Evolutionary conservation across 1,140 invertebrate species (phyloP).

Genomic region (Megathymus violae): DNA sequence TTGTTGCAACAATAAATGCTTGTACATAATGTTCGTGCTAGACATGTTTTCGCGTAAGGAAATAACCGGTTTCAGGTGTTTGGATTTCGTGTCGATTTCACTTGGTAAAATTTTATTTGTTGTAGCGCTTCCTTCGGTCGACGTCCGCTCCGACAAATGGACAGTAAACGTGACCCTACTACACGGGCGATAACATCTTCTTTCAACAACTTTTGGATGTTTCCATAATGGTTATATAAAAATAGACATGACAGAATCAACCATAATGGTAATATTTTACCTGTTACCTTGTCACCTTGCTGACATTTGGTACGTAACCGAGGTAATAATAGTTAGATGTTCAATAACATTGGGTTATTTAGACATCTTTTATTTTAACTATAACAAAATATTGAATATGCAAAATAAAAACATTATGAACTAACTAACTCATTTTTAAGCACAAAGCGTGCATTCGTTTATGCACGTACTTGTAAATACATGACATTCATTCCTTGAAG

Average conservation of each 20-base stretch:
- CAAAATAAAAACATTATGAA: too few species aligned
- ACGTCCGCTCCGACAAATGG: constrained; percentile 35
- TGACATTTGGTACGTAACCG: not conserved
- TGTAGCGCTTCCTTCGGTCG: constrained; percentile 34
- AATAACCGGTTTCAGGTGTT: constrained; percentile 36
- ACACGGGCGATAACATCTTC: constrained; percentile 1
- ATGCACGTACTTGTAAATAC: too few species aligned
- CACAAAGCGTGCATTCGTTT: too few species aligned
- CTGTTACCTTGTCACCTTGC: not conserved
- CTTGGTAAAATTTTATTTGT: constrained; percentile 34
- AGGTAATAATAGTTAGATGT: not conserved
- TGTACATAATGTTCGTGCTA: constrained; percentile 1
- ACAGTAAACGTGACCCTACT: constrained; percentile 1
- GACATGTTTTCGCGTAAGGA: constrained; percentile 8
- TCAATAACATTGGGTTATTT: too few species aligned
- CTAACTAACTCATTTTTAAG: too few species aligned
- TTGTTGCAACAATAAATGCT: constrained; percentile 12
- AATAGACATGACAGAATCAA: not conserved
- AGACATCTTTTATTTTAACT: too few species aligned
- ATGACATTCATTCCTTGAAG: too few species aligned
- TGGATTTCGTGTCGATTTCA: constrained; percentile 41
- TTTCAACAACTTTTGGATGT: constrained; percentile 11
- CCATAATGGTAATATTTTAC: not conserved
- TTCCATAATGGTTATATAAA: not conserved
- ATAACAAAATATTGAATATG: too few species aligned